These are phyloP conservation scores for Digitonthophagus gazella DNA, from an alignment of 2,888 invertebrate genomes.

Conservation along the genomic window DNA sequence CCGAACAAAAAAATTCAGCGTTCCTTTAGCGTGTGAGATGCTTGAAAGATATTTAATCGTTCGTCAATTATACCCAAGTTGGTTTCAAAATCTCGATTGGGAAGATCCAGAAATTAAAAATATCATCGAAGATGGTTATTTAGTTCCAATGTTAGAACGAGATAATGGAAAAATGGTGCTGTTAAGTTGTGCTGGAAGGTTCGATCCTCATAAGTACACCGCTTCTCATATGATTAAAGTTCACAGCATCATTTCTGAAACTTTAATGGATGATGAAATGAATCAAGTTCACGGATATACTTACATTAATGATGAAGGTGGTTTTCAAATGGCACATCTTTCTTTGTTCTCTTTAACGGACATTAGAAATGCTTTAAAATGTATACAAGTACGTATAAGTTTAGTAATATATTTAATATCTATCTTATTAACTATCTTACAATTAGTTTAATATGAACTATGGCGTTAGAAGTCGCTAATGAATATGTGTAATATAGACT, in stretches of 20 bases:
- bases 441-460: too few species aligned
- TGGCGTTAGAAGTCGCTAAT: too few species aligned
- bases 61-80: conserved; percentile 78
- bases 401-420: too few species aligned
- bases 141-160: conserved; percentile 71
- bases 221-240: conserved; percentile 82
- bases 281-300: conserved; percentile 82
- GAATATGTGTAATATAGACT: too few species aligned
- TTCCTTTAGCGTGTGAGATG: conserved; percentile 83
- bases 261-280: conserved; percentile 80
- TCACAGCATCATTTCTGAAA: conserved; percentile 82
- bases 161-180: conserved; percentile 79
- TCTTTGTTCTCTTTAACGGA: conserved; percentile 80
- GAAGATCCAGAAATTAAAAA: conserved; percentile 76
- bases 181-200: conserved; percentile 72
- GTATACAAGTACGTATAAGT: conserved; percentile 64
- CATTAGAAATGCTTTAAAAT: conserved; percentile 72
- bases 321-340: conserved; percentile 79
- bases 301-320: conserved; percentile 79
- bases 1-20: conserved; percentile 83
- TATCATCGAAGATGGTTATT: conserved; percentile 77
- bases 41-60: conserved; percentile 83
- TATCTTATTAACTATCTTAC: too few species aligned
- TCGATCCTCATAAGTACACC: conserved; percentile 56
- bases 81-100: conserved; percentile 81